phyloP scores from a whole-genome alignment of 2,797 vertebrate species.

The Sebastes reedi region DNA sequence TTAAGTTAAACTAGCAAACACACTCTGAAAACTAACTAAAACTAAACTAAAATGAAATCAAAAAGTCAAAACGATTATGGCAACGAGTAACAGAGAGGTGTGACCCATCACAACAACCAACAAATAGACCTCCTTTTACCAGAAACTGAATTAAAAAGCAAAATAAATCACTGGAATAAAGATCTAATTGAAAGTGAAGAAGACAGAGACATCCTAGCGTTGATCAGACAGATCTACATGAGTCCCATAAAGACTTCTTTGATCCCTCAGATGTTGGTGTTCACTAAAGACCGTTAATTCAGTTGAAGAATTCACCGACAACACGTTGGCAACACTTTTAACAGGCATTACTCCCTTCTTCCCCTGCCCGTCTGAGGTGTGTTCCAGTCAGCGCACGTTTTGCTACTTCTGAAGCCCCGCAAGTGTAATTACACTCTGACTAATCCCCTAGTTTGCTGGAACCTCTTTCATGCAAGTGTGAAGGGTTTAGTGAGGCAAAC shows the following conservation, averaged over 20 bases:
- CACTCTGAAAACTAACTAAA: too few relatives aligned
- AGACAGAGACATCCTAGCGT: not conserved
- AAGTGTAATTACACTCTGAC: slow-evolving; percentile 74
- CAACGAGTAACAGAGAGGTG: not conserved
- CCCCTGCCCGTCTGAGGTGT: slow-evolving; percentile 39
- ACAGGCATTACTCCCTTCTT: slow-evolving; percentile 19
- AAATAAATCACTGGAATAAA: not conserved
- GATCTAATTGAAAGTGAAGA: not conserved
- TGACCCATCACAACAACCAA: not conserved
- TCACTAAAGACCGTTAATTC: slow-evolving; percentile 24
- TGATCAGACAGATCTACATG: not conserved
- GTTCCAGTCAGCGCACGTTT: slow-evolving; percentile 46
- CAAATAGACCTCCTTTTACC: not conserved
- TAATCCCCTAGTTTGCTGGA: slow-evolving; percentile 73
- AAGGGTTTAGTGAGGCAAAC: slow-evolving; percentile 66
- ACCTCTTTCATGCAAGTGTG: slow-evolving; percentile 70
- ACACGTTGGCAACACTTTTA: slow-evolving; percentile 21
- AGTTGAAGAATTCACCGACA: slow-evolving; percentile 1
- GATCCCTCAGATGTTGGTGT: slow-evolving; percentile 10
- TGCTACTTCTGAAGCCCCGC: slow-evolving; percentile 55
- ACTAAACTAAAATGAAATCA: too few relatives aligned
- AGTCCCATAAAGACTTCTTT: slow-evolving; percentile 5
- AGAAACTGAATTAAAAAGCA: not conserved
- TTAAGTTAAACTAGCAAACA: too few relatives aligned
- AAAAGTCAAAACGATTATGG: too few relatives aligned